Conservation (phyloP, 2,888 invertebrate genomes). For the Barypeithes pellucidus region DNA sequence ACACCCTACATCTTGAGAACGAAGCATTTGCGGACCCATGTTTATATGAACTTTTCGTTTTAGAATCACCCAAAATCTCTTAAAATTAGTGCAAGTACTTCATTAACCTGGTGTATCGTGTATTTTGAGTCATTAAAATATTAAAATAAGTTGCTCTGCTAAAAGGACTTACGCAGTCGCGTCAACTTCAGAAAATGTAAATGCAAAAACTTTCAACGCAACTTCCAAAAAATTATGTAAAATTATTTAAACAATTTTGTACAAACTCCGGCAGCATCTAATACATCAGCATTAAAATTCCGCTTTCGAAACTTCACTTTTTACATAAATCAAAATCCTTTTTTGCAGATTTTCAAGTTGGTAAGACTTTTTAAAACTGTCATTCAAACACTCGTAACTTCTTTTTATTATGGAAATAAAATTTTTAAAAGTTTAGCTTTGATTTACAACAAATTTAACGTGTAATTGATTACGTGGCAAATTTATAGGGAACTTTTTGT, state of each 20-base stretch:
- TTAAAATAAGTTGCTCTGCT: too few relatives aligned
- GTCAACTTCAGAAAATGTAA: not conserved
- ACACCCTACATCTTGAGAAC: too few relatives aligned
- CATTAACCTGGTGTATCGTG: not conserved
- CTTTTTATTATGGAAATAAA: constrained; percentile 14
- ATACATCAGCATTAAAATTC: constrained; percentile 3
- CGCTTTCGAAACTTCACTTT: constrained; percentile 15
- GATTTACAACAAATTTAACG: constrained; percentile 2
- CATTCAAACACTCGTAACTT: constrained; percentile 23
- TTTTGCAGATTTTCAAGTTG: constrained; percentile 26
- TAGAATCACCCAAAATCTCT: too few relatives aligned
- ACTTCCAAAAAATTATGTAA: constrained; percentile 6
- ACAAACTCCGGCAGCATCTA: constrained; percentile 1
- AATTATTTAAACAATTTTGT: constrained; percentile 4
- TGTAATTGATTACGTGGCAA: not conserved
- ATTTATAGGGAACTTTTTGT: too few relatives aligned
- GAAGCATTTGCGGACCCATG: too few relatives aligned
- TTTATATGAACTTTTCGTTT: too few relatives aligned
- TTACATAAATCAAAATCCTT: constrained; percentile 34
- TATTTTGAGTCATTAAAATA: not conserved
- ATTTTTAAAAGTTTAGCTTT: constrained; percentile 12
- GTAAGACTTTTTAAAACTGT: constrained; percentile 16
- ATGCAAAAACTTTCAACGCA: not conserved
- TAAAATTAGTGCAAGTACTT: too few relatives aligned
- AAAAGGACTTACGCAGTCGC: not conserved